Base-by-base conservation (phyloP, 2,797 vertebrate species). In the Lates japonicus region DNA sequence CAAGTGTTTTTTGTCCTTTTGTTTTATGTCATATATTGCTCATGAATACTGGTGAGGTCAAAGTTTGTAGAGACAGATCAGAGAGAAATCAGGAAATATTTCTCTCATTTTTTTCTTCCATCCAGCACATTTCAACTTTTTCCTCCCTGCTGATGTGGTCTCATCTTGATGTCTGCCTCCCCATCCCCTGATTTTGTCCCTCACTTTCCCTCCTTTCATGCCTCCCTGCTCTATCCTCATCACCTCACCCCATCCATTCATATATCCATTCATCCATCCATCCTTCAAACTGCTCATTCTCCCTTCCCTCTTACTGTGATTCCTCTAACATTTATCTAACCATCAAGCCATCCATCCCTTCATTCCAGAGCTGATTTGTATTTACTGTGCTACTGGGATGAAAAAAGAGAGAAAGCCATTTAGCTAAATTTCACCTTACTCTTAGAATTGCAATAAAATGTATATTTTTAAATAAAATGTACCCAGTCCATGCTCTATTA, bases 101-200 rank as follows among this genome's bases (percentile, higher is more conserved):
- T 39, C n/a, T 55, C 42, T 35, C 25, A 55, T 17, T 41, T 11
- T 48, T n/a, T n/a, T 31, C 20, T 59, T 49, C 17, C 12, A 48
- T 57, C 12, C 19, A 31, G 17, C 25, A 33, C 25, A 33, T 20
- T 57, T 69, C 10, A 8, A 59, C 5, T 37, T 48, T 42, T 41
- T 29, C 25, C 17, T 55, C 20, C 11, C 31, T 48, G 69, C 48
- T 70, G n/a, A 70, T 39, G 41, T 72, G 8, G 25, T 78, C 55
- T 70, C 14, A 44, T 76, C 63, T 73, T 62, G 49, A 84, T 69
- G 63, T 76, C 66, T 25, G 22, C 19, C 42, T 54, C 31, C 22
- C 25, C 52, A 42, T 7, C 55, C 63, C 72, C n/a, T 49, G 42
- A 58, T 71, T 64, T 41, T 72, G 37, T n/a, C n/a, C 11, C n/a